Evolutionary conservation across 2,888 invertebrate genomes (phyloP), one percentile per base, ranked within the genome.

Genomic region (Drosophila niveifrons): DNA sequence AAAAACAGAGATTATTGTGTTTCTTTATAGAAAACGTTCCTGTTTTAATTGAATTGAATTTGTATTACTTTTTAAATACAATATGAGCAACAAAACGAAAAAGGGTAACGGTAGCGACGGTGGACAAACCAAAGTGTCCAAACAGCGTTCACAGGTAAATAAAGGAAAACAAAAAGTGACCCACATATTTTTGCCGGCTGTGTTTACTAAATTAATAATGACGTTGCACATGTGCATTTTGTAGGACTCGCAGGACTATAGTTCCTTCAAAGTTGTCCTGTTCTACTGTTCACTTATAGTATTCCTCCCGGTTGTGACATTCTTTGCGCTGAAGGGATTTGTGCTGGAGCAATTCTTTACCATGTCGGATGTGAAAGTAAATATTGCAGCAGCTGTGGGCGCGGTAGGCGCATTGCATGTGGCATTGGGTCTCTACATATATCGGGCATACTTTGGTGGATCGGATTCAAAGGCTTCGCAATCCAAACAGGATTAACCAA

Each of bases 401-500:
- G 96, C 97, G 0, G 95, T 97, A 9, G 85, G 96, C 6, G 94
- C 95, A 6, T 92, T 97, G 57, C 97, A 97, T 90, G 89, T 96
- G 72, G 96, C 96, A 2, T 90, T 97, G 66, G 97, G 95, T 28
- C 92, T 96, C 48, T 97, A 96, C 89, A 96, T 97, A 84, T 96
- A 95, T 90, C 94, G 94, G 86, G 97, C 97, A 0, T 97, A 96
- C 91, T 95, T 94, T 78, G 94, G 88, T 0, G 71, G 59, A 10
- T 23, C 68, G n/a, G 53, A 55, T 2, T 67, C 73, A 29, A 78
- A 78, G 29, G 6, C 56, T 11, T 44, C 80, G n/a, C 72, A 72
- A 46, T 41, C 53, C 8, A 86, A 86, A 34, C 53, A 66, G 44
- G 85, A 86, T 56, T 86, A 88, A 67, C 50, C 17, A 36, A 18